Evolutionary conservation across 2,888 invertebrate genomes (phyloP), one percentile per base, ranked within the genome.

Genomic region (Brachyopa scutellaris): DNA sequence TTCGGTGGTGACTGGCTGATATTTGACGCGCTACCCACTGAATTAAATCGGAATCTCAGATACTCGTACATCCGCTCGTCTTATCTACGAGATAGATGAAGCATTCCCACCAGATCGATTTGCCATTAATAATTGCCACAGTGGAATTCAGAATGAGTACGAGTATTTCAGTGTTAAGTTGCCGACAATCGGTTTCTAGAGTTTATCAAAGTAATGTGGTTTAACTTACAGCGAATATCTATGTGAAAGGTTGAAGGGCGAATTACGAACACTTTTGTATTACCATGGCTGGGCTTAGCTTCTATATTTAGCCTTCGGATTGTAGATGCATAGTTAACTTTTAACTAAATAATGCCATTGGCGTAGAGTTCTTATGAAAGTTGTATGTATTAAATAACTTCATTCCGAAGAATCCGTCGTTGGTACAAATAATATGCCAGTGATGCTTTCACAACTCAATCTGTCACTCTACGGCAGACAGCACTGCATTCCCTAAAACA

Each of bases 121-220:
- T 70, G 80, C 77, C 38, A 82, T 64, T 66, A 64, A 59, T 82
- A 77, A 82, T 82, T 76, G 76, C 69, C 11, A n/a, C n/a, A 33
- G 19, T 29, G 62, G 36, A 31, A 42, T n/a, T n/a, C n/a, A n/a
- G n/a, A n/a, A n/a, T n/a, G n/a, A n/a, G n/a, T n/a, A n/a, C n/a
- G n/a, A n/a, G n/a, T n/a, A n/a, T n/a, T 69, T 62, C 29, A 21
- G 76, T 45, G 31, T 45, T 55, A 33, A 62, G 49, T 55, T 26
- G 67, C 21, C 26, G 19, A 33, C 51, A 29, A 53, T 55, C 19
- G 47, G n/a, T 47, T 47, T 29, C 49, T n/a, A n/a, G n/a, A 36
- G 26, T 76, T 67, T 26, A 59, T 61, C 59, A 19, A 36, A 26
- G 42, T 51, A 33, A 36, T 57, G 31, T 15, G n/a, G 45, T 29